Base-by-base conservation (phyloP, 2,113 vertebrate genomes). In the Dasyurus viverrinus region DNA sequence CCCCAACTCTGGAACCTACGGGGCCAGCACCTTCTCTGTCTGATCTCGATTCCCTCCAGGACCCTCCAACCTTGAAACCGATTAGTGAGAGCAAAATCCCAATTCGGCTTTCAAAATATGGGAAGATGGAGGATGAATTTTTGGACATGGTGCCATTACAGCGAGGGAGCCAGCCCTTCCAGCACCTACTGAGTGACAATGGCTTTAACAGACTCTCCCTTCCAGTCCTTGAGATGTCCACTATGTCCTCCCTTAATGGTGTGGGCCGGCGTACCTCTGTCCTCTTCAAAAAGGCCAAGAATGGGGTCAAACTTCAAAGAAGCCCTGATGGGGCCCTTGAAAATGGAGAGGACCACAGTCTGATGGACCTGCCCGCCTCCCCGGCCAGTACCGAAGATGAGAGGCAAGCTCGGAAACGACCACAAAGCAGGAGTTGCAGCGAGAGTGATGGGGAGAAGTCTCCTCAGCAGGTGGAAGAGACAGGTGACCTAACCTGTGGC, bases 281-380 rank as follows among this genome's bases (percentile, higher is more conserved):
- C 57, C 99, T 99, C 46, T 99, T 99, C 97, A 99, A 98, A 98
- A 99, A 99, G 97, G 99, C 99, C 47, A 99, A 99, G 98, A 99
- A 99, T 0, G 99, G 99, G 90, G 98, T 99, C 27, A 99, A 99
- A 97, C 97, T 99, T 54, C 99, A 98, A 93, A 98, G 98, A 92
- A 98, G 99, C 90, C 98, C 98, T 96, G 99, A 99, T 68, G 98
- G 97, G 96, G 93, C 98, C 26, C 92, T 99, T 97, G 98, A 99
- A 97, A 99, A 99, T 0, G 99, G 99, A 89, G 99, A 99, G 94
- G 99, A 98, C 92, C 98, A 89, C 0, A 89, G 95, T 76, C 94
- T 96, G 54, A 97, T 94, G 0, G 98, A 98, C 42, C 97, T 98
- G 76, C 97, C 98, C 0, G 53, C 55, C 53, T 98, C 94, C 2